These are phyloP conservation scores for Caretta caretta DNA, from an alignment of 2,113 vertebrate genomes.

Conservation along the genomic window DNA sequence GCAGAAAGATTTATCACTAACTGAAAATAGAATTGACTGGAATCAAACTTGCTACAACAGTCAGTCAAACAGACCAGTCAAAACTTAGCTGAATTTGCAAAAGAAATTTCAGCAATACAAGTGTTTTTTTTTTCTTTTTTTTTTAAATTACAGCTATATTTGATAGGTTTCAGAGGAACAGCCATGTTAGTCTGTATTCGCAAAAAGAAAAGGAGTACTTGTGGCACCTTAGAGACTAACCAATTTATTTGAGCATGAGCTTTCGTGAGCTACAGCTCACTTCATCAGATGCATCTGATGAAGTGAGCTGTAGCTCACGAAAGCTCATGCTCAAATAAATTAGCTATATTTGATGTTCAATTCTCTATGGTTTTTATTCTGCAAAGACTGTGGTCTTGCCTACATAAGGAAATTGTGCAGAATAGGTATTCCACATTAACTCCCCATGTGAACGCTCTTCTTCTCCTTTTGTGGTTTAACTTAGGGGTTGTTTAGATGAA, in stretches of 20 bases:
- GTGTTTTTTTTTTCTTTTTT: too few relatives aligned
- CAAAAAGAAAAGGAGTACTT: too few relatives aligned
- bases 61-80: fast-evolving
- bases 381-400: background rate
- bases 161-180: too few relatives aligned
- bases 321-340: too few relatives aligned
- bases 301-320: too few relatives aligned
- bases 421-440: background rate
- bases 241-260: too few relatives aligned
- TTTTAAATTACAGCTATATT: fast-evolving
- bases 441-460: background rate
- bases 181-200: too few relatives aligned
- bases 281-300: too few relatives aligned
- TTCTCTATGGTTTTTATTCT: background rate
- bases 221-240: too few relatives aligned
- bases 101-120: background rate
- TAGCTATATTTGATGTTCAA: too few relatives aligned
- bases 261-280: too few relatives aligned
- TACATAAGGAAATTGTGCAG: background rate
- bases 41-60: fast-evolving
- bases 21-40: fast-evolving
- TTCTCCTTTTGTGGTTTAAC: background rate
- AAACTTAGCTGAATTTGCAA: background rate
- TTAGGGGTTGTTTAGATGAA: background rate
- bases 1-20: background rate